phyloP scores from a whole-genome alignment of 2,113 vertebrate genomes.

The Nansenia antarctica region DNA sequence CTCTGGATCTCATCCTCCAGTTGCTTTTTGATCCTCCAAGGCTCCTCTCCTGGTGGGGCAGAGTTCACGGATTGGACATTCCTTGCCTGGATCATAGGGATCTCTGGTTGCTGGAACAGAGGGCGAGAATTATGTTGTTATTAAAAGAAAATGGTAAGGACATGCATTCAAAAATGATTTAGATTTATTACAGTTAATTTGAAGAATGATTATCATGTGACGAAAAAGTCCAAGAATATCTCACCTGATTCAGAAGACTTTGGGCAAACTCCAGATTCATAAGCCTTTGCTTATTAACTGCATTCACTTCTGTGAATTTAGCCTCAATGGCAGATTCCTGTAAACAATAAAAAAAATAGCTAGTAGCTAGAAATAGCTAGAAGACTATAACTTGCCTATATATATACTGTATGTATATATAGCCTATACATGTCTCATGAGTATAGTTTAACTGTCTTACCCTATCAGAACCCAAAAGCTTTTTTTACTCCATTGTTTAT shows the following conservation, averaged over 20 bases:
- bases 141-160: neutral
- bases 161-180: neutral
- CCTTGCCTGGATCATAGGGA: slow-evolving; percentile 54
- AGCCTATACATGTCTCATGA: neutral
- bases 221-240: neutral
- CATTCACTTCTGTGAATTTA: slow-evolving; percentile 89
- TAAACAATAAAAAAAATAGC: slow-evolving; percentile 26
- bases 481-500: too few species aligned
- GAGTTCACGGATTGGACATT: slow-evolving; percentile 67
- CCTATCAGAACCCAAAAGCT: too few species aligned
- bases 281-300: slow-evolving; percentile 86
- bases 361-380: too few species aligned
- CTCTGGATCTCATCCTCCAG: slow-evolving; percentile 88
- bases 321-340: slow-evolving; percentile 89
- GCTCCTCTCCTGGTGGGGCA: slow-evolving; percentile 69
- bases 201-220: neutral
- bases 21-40: slow-evolving; percentile 88
- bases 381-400: too few species aligned
- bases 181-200: neutral
- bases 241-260: slow-evolving; percentile 89
- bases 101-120: slow-evolving; percentile 82
- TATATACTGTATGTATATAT: too few species aligned
- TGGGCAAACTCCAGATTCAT: slow-evolving; percentile 92
- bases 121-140: neutral
- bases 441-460: too few species aligned